Evolutionary conservation across 2,113 vertebrate genomes (phyloP).

Genomic region (Ceyx cyanopectus): DNA sequence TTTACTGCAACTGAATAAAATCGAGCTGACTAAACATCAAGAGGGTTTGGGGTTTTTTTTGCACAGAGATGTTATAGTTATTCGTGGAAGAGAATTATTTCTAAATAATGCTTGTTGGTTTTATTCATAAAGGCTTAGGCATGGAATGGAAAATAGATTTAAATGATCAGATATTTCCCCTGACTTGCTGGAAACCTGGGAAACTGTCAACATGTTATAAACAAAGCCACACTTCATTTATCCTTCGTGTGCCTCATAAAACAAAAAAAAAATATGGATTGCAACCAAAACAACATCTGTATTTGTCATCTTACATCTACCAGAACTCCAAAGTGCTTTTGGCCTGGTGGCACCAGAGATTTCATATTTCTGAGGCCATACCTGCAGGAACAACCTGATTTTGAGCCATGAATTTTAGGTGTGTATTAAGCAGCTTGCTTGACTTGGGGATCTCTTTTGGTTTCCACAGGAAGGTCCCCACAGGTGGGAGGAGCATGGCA

Average conservation of each 20-base stretch:
- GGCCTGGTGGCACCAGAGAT: neutral
- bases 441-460: neutral
- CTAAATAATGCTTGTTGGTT: neutral
- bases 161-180: slow-evolving; percentile 24
- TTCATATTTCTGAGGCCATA: neutral
- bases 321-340: neutral
- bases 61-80: neutral
- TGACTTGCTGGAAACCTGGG: slow-evolving; percentile 8
- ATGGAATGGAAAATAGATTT: slow-evolving; percentile 25
- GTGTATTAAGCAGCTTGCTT: neutral
- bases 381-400: neutral
- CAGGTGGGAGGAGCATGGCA: neutral
- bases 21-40: slow-evolving; percentile 5
- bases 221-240: neutral
- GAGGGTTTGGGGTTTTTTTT: neutral
- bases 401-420: neutral
- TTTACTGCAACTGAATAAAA: slow-evolving; percentile 29
- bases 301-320: neutral
- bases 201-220: neutral
- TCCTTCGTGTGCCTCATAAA: neutral
- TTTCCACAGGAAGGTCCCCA: neutral
- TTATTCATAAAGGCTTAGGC: slow-evolving; percentile 14
- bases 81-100: neutral
- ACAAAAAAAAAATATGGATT: neutral
- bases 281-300: neutral